Evolutionary conservation across 2,888 invertebrate genomes (phyloP).

Genomic region (Polydrusus pterygomalis): DNA sequence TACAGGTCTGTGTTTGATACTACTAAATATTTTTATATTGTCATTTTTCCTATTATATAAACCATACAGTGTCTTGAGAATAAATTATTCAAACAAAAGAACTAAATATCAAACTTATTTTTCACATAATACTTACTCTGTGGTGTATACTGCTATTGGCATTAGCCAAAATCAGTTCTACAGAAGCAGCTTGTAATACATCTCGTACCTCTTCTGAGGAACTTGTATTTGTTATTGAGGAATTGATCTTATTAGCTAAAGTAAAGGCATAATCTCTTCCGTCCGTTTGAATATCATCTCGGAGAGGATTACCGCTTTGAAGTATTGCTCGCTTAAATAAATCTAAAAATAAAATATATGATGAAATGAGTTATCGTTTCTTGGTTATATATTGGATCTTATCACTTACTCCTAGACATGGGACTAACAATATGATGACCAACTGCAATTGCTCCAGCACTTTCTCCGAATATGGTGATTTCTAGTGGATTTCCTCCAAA

Average conservation of each 20-base stretch:
- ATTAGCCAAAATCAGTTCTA: slow-evolving; percentile 11
- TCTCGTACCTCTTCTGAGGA: slow-evolving; percentile 27
- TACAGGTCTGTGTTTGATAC: no score
- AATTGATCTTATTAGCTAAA: slow-evolving; percentile 48
- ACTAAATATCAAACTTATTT: no score
- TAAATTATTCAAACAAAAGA: no score
- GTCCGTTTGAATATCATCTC: slow-evolving; percentile 44
- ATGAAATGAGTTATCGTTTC: no score
- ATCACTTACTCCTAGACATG: slow-evolving; percentile 51
- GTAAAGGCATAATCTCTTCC: slow-evolving; percentile 50
- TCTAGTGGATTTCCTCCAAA: slow-evolving; percentile 57
- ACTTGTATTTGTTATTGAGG: slow-evolving; percentile 32
- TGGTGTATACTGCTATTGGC: no score
- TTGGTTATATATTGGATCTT: background rate
- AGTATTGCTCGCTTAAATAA: slow-evolving; percentile 57
- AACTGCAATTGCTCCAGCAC: slow-evolving; percentile 58
- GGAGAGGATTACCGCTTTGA: slow-evolving; percentile 57
- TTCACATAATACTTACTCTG: no score
- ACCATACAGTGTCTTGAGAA: no score
- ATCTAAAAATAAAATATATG: slow-evolving; percentile 40
- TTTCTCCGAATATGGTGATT: slow-evolving; percentile 58
- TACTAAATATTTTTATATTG: no score
- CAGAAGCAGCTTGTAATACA: slow-evolving; percentile 44
- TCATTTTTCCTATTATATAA: no score
- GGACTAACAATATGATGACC: slow-evolving; percentile 57